These are phyloP conservation scores for Chorisops tibialis DNA, from an alignment of 2,888 invertebrate genomes.

Conservation along the genomic window DNA sequence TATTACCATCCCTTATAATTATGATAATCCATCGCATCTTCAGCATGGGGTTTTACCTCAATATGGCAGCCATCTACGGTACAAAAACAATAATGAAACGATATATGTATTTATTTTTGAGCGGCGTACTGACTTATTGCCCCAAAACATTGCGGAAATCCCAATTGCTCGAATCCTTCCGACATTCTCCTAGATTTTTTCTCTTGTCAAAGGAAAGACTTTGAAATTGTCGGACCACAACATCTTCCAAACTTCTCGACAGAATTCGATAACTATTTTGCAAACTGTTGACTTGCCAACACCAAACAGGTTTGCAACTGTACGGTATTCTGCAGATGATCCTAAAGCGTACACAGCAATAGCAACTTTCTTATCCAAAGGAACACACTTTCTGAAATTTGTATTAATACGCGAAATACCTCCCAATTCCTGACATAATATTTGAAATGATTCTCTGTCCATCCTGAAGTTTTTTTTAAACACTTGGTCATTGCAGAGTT, in stretches of 20 bases:
- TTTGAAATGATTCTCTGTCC: not conserved
- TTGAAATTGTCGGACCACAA: not conserved
- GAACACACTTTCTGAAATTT: not conserved
- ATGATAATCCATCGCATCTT: no score
- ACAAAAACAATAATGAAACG: no score
- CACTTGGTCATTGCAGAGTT: no score
- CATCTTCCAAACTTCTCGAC: conserved; percentile 4
- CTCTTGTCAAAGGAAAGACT: not conserved
- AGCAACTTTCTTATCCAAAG: not conserved
- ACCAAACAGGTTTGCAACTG: conserved; percentile 25
- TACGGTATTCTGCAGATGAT: conserved; percentile 27
- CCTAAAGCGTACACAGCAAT: conserved; percentile 24
- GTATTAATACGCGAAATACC: not conserved
- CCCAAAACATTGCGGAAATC: conserved; percentile 10
- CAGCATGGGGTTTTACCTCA: no score
- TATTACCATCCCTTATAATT: no score
- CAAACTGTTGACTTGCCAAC: conserved; percentile 25
- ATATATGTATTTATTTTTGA: no score
- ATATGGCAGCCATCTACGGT: no score
- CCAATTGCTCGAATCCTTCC: conserved; percentile 1
- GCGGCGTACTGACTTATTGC: conserved; percentile 14
- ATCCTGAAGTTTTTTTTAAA: conserved; percentile 2
- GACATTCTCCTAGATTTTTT: not conserved
- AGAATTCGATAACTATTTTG: conserved; percentile 15
- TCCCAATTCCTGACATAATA: not conserved